Percentiles rank a stretch among this genome's conserved stretches.
These are phyloP conservation scores for Pyralis farinalis DNA, from an alignment of 2,888 invertebrate genomes.

Conservation along the genomic window DNA sequence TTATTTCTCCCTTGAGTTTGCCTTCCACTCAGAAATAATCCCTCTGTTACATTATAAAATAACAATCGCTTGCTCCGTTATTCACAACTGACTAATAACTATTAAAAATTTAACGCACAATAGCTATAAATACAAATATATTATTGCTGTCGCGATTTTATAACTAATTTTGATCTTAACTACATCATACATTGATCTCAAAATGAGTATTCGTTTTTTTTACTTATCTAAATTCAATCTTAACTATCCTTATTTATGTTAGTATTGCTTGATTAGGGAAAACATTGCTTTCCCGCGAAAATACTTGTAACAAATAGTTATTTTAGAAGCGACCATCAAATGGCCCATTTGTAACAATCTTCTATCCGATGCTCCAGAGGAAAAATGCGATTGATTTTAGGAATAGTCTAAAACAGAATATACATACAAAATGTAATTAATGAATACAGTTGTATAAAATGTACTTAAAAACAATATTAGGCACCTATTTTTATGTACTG, in stretches of 20 bases:
- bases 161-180: slow-evolving; percentile 45
- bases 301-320: slow-evolving; percentile 61
- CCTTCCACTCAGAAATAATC: slow-evolving; percentile 55
- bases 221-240: slow-evolving; percentile 59
- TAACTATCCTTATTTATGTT: slow-evolving; percentile 65
- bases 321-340: slow-evolving; percentile 65
- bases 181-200: slow-evolving; percentile 74
- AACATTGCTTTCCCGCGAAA: slow-evolving; percentile 63
- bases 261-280: slow-evolving; percentile 79
- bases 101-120: slow-evolving; percentile 78
- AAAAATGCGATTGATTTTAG: slow-evolving; percentile 17
- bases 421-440: slow-evolving; percentile 23
- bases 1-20: slow-evolving; percentile 25
- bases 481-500: slow-evolving; percentile 26
- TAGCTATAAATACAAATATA: slow-evolving; percentile 80
- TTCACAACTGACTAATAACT: slow-evolving; percentile 73
- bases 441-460: slow-evolving; percentile 16
- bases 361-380: slow-evolving; percentile 33
- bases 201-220: slow-evolving; percentile 73
- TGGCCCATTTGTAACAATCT: slow-evolving; percentile 58
- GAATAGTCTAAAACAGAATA: slow-evolving; percentile 20
- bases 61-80: slow-evolving; percentile 70
- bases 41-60: slow-evolving; percentile 61
- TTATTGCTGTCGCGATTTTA: slow-evolving; percentile 78
- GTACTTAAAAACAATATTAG: slow-evolving; percentile 22